A percentile compares a stretch with the other conserved stretches of the same genome.
Evolutionary conservation across 2,888 invertebrate species (phyloP).

Genomic region (Brachynemurus nebulosus): DNA sequence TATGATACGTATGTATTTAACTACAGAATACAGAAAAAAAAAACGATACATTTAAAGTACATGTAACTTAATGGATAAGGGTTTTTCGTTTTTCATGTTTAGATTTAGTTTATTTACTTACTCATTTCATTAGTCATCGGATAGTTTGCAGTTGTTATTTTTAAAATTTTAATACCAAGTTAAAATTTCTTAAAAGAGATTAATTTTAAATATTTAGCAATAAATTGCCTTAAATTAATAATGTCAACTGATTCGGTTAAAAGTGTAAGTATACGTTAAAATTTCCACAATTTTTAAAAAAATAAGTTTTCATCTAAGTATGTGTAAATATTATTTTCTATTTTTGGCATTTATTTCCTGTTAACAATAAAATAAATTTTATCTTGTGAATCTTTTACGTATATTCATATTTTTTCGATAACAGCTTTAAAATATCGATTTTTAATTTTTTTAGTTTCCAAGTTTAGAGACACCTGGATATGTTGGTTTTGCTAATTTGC

Average conservation of each 20-base stretch:
- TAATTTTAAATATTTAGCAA: not conserved
- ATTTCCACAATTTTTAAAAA: conserved; percentile 5
- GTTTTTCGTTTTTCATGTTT: no score
- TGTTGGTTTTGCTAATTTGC: conserved; percentile 88
- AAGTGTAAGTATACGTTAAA: conserved; percentile 34
- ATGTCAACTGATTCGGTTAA: conserved; percentile 43
- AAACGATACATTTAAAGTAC: no score
- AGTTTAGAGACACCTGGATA: conserved; percentile 78
- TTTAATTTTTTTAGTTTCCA: conserved; percentile 49
- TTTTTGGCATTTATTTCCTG: conserved; percentile 9
- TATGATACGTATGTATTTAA: no score
- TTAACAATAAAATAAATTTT: not conserved
- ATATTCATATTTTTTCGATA: conserved; percentile 1
- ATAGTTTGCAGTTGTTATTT: no score
- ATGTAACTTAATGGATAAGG: no score
- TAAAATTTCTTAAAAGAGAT: no score
- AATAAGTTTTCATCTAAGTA: not conserved
- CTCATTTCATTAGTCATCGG: no score
- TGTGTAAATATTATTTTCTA: conserved; percentile 10
- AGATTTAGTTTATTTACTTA: no score
- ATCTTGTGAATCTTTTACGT: not conserved
- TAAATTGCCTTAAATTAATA: conserved; percentile 20
- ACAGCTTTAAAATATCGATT: conserved; percentile 10
- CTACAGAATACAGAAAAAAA: no score
- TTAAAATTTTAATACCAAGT: no score